Evolutionary conservation across 2,797 vertebrate species (phyloP), one percentile per base, ranked within the genome.

Genomic region (Periparus ater): DNA sequence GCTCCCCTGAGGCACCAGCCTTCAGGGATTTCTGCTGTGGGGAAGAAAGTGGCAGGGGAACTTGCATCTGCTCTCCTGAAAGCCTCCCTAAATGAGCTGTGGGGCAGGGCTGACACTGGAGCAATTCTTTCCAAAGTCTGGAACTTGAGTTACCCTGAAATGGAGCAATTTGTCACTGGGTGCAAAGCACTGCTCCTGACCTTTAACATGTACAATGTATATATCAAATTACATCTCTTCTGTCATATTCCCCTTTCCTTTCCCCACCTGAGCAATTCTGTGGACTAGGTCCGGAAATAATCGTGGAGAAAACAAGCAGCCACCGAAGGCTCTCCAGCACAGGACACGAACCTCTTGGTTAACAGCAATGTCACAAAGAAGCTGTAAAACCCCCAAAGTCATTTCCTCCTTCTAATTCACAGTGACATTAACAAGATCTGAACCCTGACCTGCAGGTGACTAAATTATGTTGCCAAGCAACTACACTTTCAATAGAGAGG

Each of bases 401-500:
- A 96, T 96, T 96, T 91, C 60, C 94, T 95, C 96, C 89, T 95
- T 54, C 93, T 97, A 96, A 97, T 97, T 97, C 97, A 87, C 94
- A 95, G 32, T 96, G 94, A 97, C 95, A 83, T 96, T 97, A 97
- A 96, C 73, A 96, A 95, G 91, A 96, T 92, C 94, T 96, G 96
- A 97, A 97, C 96, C 96, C 93, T 82, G 87, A 97, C 94, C 96
- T 94, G 82, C 95, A 97, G 94, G 96, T 97, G 93, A 92, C 88
- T 97, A 95, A 97, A 92, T 97, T 93, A 95, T 61, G 94, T 96
- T 98, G 95, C 97, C 96, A 96, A 62, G 96, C 95, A 98, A 97
- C 94, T 34, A 76, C 89, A 38, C 40, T 81, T 95, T 93, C 44
- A 55, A 62, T 67, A 1, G 6, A 34, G 71, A 80, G 85, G 48